These are phyloP conservation scores for Eupsilia transversa DNA, from an alignment of 2,888 invertebrate genomes.

Conservation along the genomic window DNA sequence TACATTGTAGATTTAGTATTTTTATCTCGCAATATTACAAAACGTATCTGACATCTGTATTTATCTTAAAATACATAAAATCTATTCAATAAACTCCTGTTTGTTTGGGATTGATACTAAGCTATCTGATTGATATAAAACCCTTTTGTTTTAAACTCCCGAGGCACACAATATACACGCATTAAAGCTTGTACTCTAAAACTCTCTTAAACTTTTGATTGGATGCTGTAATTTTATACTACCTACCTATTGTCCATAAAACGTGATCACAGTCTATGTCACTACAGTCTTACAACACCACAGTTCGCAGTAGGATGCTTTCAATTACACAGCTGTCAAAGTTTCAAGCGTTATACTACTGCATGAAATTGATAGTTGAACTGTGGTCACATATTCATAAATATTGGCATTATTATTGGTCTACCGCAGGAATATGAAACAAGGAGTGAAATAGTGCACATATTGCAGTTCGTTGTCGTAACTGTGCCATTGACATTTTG, in stretches of 20 bases:
- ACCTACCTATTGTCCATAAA: background rate
- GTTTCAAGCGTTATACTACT: background rate
- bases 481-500: slow-evolving; percentile 45
- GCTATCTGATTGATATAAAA: slow-evolving; percentile 22
- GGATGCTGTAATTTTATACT: background rate
- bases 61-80: background rate
- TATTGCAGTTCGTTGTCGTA: slow-evolving; percentile 20
- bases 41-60: slow-evolving; percentile 8
- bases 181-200: slow-evolving; percentile 24
- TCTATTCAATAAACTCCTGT: background rate
- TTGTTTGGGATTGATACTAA: slow-evolving; percentile 18
- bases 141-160: slow-evolving; percentile 37
- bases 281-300: background rate
- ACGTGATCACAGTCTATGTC: background rate
- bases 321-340: slow-evolving; percentile 43
- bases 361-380: slow-evolving; percentile 26
- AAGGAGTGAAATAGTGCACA: slow-evolving; percentile 24
- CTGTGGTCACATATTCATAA: slow-evolving; percentile 33
- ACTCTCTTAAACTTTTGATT: slow-evolving; percentile 33
- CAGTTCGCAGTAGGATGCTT: background rate
- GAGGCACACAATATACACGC: slow-evolving; percentile 20
- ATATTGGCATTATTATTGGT: slow-evolving; percentile 38
- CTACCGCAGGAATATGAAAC: slow-evolving; percentile 33
- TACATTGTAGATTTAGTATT: slow-evolving; percentile 14
- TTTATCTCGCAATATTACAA: slow-evolving; percentile 23